Percentiles rank a stretch among this genome's conserved stretches.
Conservation (phyloP, 2,888 invertebrate genomes). For the Eueremaeus valkanovi region DNA sequence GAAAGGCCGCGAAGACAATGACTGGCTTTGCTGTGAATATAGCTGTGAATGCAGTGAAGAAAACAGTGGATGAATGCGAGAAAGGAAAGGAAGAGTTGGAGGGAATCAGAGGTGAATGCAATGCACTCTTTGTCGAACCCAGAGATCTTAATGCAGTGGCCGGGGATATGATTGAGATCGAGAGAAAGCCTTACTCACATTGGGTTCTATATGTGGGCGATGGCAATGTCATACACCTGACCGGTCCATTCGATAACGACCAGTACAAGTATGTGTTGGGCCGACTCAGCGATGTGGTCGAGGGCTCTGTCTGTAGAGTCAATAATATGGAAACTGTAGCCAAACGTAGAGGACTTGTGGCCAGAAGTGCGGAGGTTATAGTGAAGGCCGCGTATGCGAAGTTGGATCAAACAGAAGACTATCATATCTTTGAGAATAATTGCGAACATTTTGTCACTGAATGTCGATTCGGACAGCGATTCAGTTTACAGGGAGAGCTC, state of each 20-base stretch:
- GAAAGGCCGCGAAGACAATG: too few relatives aligned
- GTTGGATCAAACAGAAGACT: background rate
- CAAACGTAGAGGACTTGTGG: background rate
- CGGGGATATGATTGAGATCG: background rate
- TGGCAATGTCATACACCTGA: background rate
- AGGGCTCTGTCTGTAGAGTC: background rate
- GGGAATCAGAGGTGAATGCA: too few relatives aligned
- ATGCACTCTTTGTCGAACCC: too few relatives aligned
- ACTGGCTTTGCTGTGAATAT: too few relatives aligned
- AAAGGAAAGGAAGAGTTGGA: too few relatives aligned
- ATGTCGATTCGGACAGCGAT: background rate
- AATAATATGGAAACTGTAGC: background rate
- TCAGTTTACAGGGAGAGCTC: constrained; percentile 49
- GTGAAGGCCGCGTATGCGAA: background rate
- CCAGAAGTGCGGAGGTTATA: background rate
- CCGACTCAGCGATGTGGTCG: background rate
- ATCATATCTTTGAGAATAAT: background rate
- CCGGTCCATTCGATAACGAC: background rate
- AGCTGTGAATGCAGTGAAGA: too few relatives aligned
- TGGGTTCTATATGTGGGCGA: background rate
- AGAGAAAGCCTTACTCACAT: background rate
- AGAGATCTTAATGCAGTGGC: background rate
- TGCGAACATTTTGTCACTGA: constrained; percentile 10
- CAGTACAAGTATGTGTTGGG: too few relatives aligned
- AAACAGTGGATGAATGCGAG: too few relatives aligned